Conservation (phyloP, 2,888 invertebrate genomes). For the Tinea pellionella region DNA sequence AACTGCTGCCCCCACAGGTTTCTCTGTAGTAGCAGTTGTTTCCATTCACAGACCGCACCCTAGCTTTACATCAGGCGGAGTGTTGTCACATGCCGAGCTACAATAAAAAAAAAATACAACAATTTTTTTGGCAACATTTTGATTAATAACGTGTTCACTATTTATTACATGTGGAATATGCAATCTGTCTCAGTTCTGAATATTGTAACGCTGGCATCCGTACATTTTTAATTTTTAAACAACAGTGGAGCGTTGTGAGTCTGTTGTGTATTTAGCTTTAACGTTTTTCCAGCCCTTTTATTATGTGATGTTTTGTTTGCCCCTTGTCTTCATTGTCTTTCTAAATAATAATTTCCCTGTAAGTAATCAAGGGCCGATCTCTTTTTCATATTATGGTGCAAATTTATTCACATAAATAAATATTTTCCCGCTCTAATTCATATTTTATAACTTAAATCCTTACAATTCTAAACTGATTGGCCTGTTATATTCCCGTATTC, state of each 20-base stretch:
- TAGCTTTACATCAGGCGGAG: no score
- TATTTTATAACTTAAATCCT: neutral
- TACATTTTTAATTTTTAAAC: conserved; percentile 1
- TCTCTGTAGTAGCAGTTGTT: no score
- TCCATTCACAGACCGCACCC: no score
- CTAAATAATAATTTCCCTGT: neutral
- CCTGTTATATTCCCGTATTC: conserved; percentile 9
- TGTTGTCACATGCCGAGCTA: no score
- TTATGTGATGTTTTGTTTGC: conserved; percentile 1
- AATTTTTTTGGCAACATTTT: no score
- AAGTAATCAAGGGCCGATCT: neutral
- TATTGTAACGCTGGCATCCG: neutral
- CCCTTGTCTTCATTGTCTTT: neutral
- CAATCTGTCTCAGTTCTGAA: neutral
- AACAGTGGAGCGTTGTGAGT: neutral
- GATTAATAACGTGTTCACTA: neutral
- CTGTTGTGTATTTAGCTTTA: neutral
- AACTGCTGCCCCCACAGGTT: no score
- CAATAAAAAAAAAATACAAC: no score
- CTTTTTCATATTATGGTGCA: neutral
- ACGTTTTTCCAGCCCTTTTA: neutral
- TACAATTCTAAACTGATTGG: conserved; percentile 10
- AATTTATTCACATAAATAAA: neutral
- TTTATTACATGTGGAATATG: neutral
- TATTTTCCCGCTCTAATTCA: neutral